These are phyloP conservation scores for Oligia latruncula DNA, from an alignment of 2,888 invertebrate species.

Conservation along the genomic window DNA sequence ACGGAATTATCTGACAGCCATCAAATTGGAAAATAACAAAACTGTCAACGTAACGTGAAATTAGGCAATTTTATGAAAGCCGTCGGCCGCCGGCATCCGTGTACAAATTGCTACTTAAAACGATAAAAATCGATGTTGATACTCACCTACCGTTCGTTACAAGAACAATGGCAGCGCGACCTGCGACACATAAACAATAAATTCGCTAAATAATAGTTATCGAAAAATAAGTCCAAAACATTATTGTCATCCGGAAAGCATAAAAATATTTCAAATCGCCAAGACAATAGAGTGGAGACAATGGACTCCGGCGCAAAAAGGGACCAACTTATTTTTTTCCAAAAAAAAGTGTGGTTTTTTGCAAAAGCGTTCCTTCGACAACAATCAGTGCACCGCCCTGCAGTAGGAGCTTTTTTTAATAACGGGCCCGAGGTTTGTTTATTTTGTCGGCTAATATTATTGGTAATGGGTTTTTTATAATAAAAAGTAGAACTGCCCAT, in stretches of 20 bases:
- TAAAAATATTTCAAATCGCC: constrained; percentile 89
- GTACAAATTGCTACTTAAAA: constrained; percentile 80
- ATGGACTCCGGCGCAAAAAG: constrained; percentile 86
- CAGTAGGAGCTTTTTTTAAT: constrained; percentile 78
- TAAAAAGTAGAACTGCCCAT: constrained; percentile 65
- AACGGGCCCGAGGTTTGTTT: constrained; percentile 87
- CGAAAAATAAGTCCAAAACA: constrained; percentile 88
- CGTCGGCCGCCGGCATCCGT: constrained; percentile 74
- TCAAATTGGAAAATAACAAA: constrained; percentile 74
- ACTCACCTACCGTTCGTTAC: constrained; percentile 63
- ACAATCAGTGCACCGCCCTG: constrained; percentile 86
- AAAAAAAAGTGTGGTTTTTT: constrained; percentile 85
- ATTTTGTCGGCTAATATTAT: constrained; percentile 82
- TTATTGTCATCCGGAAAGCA: constrained; percentile 89
- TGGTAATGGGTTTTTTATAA: constrained; percentile 78
- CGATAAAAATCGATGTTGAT: constrained; percentile 74
- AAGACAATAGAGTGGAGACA: constrained; percentile 88
- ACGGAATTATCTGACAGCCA: constrained; percentile 69
- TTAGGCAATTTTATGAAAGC: constrained; percentile 72
- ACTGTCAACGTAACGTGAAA: constrained; percentile 75
- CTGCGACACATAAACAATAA: constrained; percentile 79
- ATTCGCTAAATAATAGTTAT: constrained; percentile 89
- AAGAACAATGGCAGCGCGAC: constrained; percentile 74
- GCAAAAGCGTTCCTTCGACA: constrained; percentile 82
- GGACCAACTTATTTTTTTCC: constrained; percentile 80